Conservation (phyloP, 1,140 invertebrate species). For the Littorina saxatilis region DNA sequence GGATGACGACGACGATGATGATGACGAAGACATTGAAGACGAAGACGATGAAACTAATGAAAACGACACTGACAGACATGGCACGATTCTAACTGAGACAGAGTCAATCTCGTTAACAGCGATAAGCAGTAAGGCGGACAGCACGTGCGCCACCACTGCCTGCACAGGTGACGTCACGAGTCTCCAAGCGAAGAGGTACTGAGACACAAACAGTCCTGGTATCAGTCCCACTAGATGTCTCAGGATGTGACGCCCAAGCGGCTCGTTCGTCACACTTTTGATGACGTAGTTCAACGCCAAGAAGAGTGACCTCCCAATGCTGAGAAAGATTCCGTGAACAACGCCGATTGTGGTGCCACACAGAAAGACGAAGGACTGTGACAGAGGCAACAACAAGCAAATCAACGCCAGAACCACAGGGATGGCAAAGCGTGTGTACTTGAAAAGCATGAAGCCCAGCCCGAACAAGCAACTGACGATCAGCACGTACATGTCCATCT, state of each 20-base stretch:
- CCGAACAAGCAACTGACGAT: slow-evolving; percentile 28
- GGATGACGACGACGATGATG: too few species aligned
- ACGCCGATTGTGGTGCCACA: slow-evolving; percentile 46
- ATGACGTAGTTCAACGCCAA: slow-evolving; percentile 40
- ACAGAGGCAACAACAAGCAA: slow-evolving; percentile 19
- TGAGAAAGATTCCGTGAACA: slow-evolving; percentile 46
- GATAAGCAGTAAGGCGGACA: background rate
- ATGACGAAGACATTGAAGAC: background rate
- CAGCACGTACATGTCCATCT: slow-evolving; percentile 42
- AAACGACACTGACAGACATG: background rate
- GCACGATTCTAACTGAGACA: background rate
- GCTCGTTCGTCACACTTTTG: slow-evolving; percentile 9
- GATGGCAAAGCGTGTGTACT: slow-evolving; percentile 4
- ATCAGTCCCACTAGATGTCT: slow-evolving; percentile 10
- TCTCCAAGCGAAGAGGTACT: slow-evolving; percentile 14
- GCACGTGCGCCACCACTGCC: background rate
- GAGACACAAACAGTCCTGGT: background rate
- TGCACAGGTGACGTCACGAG: slow-evolving; percentile 16
- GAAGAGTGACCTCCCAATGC: slow-evolving; percentile 38
- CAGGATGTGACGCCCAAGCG: slow-evolving; percentile 5
- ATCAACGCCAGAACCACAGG: slow-evolving; percentile 20
- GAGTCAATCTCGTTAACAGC: slow-evolving; percentile 16
- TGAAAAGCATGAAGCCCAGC: slow-evolving; percentile 13
- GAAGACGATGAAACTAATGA: background rate
- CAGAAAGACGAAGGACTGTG: slow-evolving; percentile 34